Conservation (phyloP, 2,113 vertebrate species). For the Chionis minor region DNA sequence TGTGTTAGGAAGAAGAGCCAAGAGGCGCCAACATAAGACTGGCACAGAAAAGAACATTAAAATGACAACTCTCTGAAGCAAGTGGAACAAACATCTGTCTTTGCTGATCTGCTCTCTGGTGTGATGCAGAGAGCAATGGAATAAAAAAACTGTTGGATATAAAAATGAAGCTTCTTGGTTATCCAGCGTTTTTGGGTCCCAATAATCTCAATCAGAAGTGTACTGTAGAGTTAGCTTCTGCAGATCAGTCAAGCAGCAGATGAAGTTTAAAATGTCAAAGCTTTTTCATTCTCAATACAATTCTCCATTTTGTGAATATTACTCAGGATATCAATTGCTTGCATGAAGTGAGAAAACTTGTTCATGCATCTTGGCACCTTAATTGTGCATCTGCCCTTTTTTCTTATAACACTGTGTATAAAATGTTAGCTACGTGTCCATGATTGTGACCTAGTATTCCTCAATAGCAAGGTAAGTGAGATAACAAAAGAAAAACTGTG, state of each 20-base stretch:
- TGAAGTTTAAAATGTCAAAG: background rate
- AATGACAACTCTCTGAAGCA: background rate
- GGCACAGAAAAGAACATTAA: background rate
- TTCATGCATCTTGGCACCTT: background rate
- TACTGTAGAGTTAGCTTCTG: background rate
- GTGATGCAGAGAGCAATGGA: background rate
- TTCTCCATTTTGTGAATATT: background rate
- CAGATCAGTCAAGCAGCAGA: background rate
- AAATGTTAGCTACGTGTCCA: background rate
- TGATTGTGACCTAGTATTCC: background rate
- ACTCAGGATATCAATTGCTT: background rate
- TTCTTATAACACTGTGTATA: background rate
- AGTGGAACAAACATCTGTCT: background rate
- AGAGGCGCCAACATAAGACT: background rate
- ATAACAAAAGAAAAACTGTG: background rate
- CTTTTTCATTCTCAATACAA: background rate
- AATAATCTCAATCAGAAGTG: background rate
- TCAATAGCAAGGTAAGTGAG: background rate
- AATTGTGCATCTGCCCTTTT: background rate
- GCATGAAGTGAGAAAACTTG: background rate
- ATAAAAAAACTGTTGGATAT: background rate
- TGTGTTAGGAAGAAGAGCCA: slow-evolving; percentile 50
- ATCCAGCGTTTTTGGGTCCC: background rate
- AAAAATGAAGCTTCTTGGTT: background rate
- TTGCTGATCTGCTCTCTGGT: background rate